These are phyloP conservation scores for Dasyornis broadbenti DNA, from an alignment of 2,113 vertebrate species.

Conservation along the genomic window DNA sequence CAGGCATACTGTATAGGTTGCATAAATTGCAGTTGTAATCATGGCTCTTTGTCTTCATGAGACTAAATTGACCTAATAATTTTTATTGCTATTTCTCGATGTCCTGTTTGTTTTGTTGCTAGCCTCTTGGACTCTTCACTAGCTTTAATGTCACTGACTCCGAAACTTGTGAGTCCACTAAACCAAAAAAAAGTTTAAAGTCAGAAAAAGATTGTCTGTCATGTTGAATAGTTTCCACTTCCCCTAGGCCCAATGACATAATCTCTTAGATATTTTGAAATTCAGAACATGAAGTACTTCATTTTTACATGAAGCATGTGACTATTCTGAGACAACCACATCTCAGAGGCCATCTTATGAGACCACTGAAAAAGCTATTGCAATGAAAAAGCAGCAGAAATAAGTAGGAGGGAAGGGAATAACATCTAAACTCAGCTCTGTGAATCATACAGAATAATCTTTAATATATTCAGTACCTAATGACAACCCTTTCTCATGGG, in stretches of 20 bases:
- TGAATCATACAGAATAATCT: conserved; percentile 63
- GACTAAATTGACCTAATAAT: not conserved
- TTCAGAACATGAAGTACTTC: conserved; percentile 30
- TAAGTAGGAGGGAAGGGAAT: conserved; percentile 40
- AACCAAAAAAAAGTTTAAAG: not conserved
- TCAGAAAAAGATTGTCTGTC: not conserved
- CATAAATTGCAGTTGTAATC: not conserved
- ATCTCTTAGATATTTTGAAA: conserved; percentile 38
- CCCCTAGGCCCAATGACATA: conserved; percentile 27
- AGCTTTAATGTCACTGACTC: conserved; percentile 17
- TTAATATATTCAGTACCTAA: conserved; percentile 60
- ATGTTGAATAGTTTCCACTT: not conserved
- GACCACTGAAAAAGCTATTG: conserved; percentile 30
- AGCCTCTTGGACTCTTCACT: not conserved
- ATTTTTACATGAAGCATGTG: conserved; percentile 31
- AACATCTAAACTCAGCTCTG: conserved; percentile 47
- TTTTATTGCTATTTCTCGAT: conserved; percentile 20
- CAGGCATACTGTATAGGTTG: not conserved
- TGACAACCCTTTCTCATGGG: conserved; percentile 31
- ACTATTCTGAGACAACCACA: conserved; percentile 35
- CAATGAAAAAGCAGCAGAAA: conserved; percentile 58
- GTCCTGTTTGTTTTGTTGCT: not conserved
- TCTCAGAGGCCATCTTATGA: conserved; percentile 25
- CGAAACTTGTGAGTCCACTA: not conserved
- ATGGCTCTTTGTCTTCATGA: not conserved